Evolutionary conservation across 2,113 vertebrate genomes (phyloP), one percentile per base, ranked within the genome.

Genomic region (Pao palembangensis): DNA sequence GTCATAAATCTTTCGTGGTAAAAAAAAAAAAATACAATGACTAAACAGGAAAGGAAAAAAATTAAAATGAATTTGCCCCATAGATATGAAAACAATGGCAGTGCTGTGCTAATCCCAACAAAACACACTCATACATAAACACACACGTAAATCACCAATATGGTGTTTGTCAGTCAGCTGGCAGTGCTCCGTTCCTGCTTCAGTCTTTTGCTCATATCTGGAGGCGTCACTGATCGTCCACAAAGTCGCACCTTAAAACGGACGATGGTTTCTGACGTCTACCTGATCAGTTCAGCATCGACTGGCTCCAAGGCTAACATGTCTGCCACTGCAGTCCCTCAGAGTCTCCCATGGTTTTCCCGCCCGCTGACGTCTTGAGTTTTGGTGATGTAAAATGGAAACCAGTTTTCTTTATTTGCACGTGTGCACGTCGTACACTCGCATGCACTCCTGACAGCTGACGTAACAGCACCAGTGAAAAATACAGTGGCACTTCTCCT

Each of bases 381-480:
- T 79, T 78, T 72, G 70, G 58, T 64, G 60, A 67, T 19, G 47
- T 64, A 69, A 62, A 20, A 56, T 2, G 0, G 55, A 51, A 46
- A 48, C 20, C 49, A 46, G 23, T 18, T 5, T 18, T 64, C 11
- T 31, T 90, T 90, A 99, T 89, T 98, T 99, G 93, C 97, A 98
- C 71, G 97, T 98, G 87, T 98, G 97, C 58, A 99, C 96, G 0
- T 99, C 96, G 0, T 98, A 99, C 81, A 98, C 91, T 0, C 94
- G 91, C 47, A 93, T 57, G 20, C 97, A 99, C 89, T 98, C 97
- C 84, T 99, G 96, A 86, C 97, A 98, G 90, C 96, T 98, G 67
- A 99, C 97, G 0, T 98, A 98, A 89, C 97, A 99, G 91, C 97
- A 99, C 97, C 97, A 99, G 91, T 99, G 97, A 88, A 99, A 99